Base-by-base conservation (phyloP, 2,797 vertebrate species). In the Chrysocyon brachyurus region DNA sequence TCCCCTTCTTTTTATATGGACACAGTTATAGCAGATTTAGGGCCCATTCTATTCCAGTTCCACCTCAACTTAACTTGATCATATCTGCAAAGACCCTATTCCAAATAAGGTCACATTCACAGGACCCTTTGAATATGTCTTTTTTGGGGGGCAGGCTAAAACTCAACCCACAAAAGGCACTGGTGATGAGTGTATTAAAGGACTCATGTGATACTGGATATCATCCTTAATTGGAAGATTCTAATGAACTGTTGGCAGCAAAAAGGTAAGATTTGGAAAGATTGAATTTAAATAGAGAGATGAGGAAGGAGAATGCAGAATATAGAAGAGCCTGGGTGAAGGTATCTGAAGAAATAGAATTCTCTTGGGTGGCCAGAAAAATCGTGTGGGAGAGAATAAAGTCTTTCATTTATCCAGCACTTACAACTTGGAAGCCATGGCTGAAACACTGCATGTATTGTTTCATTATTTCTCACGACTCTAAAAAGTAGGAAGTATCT, bases 51-150 rank as follows among this genome's bases (percentile, higher is more conserved):
- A 33, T 26, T 82, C 46, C 56, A 75, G 0, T 46, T 59, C 36
- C 33, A 92, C 21, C 31, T 89, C 52, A n/a, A 87, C 52, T 73
- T 83, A 56, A 77, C 54, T 77, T 49, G 5, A 56, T 91, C 9
- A n/a, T 8, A 83, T 68, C 73, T 90, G 16, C 21, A 66, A 82
- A 95, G 59, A 82, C 9, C 63, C 46, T 63, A 12, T 86, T 96
- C 79, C 61, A 79, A 95, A 85, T 90, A 70, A 97, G 66, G 31
- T 61, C n/a, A 89, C 26, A 52, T 66, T 91, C 75, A 64, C 15
- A 56, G 19, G 21, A 85, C 17, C 17, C n/a, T 12, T 90, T 84
- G 15, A 88, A 73, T 19, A 24, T 63, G 46, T 49, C 57, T 88
- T 73, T 89, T 88, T 68, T 16, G 54, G 54, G 14, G 54, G 0